A percentile compares a stretch with the other conserved stretches of the same genome.
Evolutionary conservation across 2,113 vertebrate genomes (phyloP).

Genomic region (Ancistrus triradiatus): DNA sequence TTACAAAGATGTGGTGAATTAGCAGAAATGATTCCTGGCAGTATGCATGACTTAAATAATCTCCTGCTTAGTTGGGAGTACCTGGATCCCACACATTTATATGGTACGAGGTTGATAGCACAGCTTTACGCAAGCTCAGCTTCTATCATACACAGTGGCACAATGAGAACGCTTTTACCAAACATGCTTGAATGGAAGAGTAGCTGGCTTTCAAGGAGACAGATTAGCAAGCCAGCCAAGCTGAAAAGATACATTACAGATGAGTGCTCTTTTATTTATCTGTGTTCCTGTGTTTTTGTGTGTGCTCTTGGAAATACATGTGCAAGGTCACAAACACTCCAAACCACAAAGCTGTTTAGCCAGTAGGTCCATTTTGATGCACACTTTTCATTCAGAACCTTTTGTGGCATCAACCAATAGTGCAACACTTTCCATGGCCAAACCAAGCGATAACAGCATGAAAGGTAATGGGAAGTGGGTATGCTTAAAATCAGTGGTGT

Average conservation of each 20-base stretch:
- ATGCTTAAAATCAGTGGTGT: slow-evolving; percentile 23
- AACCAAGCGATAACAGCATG: neutral
- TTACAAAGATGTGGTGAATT: slow-evolving; percentile 21
- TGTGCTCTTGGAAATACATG: neutral
- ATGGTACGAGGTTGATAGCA: slow-evolving; percentile 35
- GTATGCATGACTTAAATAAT: slow-evolving; percentile 44
- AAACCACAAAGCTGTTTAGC: neutral
- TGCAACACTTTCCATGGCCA: neutral
- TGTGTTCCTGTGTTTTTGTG: neutral
- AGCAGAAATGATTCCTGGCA: slow-evolving; percentile 32
- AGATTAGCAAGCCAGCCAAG: slow-evolving; percentile 43
- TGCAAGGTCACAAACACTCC: neutral
- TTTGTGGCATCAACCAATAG: slow-evolving; percentile 1
- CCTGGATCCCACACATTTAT: slow-evolving; percentile 38
- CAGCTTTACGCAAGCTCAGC: slow-evolving; percentile 33
- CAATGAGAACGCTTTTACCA: slow-evolving; percentile 38
- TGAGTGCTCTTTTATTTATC: slow-evolving; percentile 5
- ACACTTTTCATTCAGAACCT: neutral
- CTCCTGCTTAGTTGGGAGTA: slow-evolving; percentile 45
- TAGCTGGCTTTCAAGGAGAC: slow-evolving; percentile 49
- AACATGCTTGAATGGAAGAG: slow-evolving; percentile 52
- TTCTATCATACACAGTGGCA: slow-evolving; percentile 40
- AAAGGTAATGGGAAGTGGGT: slow-evolving; percentile 9
- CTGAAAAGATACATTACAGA: slow-evolving; percentile 36
- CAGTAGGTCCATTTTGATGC: neutral